These are phyloP conservation scores for Nowickia ferox DNA, from an alignment of 2,888 invertebrate species.

Conservation along the genomic window DNA sequence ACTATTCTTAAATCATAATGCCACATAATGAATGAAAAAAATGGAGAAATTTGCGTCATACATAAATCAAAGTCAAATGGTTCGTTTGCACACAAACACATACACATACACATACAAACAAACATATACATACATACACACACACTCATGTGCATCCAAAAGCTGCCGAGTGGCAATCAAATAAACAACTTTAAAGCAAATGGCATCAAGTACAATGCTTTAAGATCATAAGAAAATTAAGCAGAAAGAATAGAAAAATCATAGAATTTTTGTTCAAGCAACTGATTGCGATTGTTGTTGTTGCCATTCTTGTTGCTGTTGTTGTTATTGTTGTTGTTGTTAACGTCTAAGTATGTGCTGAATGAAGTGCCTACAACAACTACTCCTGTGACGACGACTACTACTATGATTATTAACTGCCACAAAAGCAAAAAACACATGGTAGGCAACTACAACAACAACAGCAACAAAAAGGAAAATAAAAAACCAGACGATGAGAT, in stretches of 20 bases:
- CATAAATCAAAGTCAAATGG: constrained; percentile 72
- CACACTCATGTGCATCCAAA: neutral
- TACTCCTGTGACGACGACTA: constrained; percentile 20
- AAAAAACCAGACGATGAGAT: constrained; percentile 46
- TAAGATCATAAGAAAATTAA: constrained; percentile 33
- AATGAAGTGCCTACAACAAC: constrained; percentile 63
- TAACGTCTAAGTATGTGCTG: constrained; percentile 71
- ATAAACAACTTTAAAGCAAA: constrained; percentile 36
- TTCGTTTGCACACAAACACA: constrained; percentile 12
- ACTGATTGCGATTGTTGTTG: constrained; percentile 55
- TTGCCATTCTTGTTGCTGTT: too few relatives aligned
- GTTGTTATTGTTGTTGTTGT: constrained; percentile 53
- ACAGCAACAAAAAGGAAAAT: neutral
- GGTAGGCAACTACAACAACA: neutral
- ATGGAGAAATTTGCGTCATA: constrained; percentile 72
- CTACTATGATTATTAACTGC: constrained; percentile 70
- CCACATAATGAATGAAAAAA: constrained; percentile 72
- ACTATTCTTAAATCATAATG: constrained; percentile 72
- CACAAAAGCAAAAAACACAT: constrained; percentile 41
- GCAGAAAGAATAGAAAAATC: constrained; percentile 31
- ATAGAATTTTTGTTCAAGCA: constrained; percentile 53
- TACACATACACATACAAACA: constrained; percentile 1
- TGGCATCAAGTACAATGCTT: constrained; percentile 38
- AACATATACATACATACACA: neutral
- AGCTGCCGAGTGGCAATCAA: neutral